A percentile compares a stretch with the other conserved stretches of the same genome.
Conservation (phyloP, 2,113 vertebrate genomes). For the Laterallus jamaicensis region DNA sequence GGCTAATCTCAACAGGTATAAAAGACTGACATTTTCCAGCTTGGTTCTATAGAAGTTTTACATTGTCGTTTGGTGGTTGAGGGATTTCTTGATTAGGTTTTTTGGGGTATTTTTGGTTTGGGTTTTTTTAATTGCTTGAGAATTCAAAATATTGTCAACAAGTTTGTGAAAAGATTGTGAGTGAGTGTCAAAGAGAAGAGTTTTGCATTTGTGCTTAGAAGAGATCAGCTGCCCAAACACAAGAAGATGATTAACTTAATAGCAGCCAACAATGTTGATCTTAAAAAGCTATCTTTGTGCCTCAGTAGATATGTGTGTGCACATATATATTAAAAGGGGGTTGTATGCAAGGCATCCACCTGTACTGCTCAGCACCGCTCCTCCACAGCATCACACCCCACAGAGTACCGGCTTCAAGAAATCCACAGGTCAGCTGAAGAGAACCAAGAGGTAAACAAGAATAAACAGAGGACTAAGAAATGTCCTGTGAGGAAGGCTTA, state of each 20-base stretch:
- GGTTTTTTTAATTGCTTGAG: not conserved
- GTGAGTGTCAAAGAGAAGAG: rapidly evolving
- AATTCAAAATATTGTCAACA: not conserved
- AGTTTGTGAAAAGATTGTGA: not conserved
- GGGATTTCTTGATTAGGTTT: too few species aligned
- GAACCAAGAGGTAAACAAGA: not conserved
- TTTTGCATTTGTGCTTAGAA: not conserved
- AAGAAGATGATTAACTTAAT: not conserved
- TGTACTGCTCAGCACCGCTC: not conserved
- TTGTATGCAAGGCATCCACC: not conserved
- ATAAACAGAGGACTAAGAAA: not conserved
- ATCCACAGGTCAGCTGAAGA: not conserved
- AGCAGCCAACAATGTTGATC: not conserved
- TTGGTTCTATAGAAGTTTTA: not conserved
- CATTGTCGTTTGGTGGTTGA: too few species aligned
- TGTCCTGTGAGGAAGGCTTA: rapidly evolving
- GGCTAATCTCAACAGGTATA: not conserved
- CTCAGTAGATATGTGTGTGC: not conserved
- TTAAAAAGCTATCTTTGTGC: not conserved
- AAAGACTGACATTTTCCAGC: not conserved
- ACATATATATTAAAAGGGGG: too few species aligned
- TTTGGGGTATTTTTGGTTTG: not conserved
- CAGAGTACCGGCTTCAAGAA: not conserved
- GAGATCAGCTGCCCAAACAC: not conserved
- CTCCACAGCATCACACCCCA: not conserved